Percentiles rank a stretch among this genome's conserved stretches.
Conservation (phyloP, 1,140 invertebrate species). For the Philopotamus ludificatus region DNA sequence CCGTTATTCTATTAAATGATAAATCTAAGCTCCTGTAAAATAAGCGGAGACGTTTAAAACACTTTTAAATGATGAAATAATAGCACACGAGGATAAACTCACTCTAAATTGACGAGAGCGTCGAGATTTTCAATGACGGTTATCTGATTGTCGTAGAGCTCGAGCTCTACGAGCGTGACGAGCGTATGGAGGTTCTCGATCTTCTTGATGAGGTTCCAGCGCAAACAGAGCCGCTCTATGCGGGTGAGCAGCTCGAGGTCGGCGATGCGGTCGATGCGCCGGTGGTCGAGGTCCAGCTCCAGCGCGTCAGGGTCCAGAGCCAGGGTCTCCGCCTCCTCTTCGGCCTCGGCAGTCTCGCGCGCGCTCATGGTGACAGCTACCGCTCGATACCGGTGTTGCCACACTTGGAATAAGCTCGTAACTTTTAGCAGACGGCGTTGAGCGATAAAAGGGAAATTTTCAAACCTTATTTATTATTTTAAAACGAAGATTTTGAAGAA, state of each 20-base stretch:
- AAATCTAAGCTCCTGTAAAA: constrained; percentile 81
- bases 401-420: no score
- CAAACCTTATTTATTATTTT: no score
- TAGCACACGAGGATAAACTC: constrained; percentile 51
- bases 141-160: constrained; percentile 97
- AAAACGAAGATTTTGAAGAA: no score
- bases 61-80: background rate
- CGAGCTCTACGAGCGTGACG: constrained; percentile 78
- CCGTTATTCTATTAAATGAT: constrained; percentile 94
- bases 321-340: constrained; percentile 47
- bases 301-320: constrained; percentile 51
- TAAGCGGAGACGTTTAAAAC: background rate
- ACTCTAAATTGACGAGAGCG: constrained; percentile 85
- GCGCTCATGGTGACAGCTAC: no score
- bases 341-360: background rate
- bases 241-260: constrained; percentile 74
- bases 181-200: constrained; percentile 84
- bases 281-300: constrained; percentile 82
- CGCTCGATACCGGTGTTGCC: no score
- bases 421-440: no score
- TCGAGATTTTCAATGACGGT: constrained; percentile 87
- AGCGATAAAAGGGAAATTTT: no score
- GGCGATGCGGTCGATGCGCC: constrained; percentile 76
- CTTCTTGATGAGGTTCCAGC: constrained; percentile 94
- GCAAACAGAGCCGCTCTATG: constrained; percentile 78